phyloP scores from a whole-genome alignment of 2,797 vertebrate species.

The Mus spretus region DNA sequence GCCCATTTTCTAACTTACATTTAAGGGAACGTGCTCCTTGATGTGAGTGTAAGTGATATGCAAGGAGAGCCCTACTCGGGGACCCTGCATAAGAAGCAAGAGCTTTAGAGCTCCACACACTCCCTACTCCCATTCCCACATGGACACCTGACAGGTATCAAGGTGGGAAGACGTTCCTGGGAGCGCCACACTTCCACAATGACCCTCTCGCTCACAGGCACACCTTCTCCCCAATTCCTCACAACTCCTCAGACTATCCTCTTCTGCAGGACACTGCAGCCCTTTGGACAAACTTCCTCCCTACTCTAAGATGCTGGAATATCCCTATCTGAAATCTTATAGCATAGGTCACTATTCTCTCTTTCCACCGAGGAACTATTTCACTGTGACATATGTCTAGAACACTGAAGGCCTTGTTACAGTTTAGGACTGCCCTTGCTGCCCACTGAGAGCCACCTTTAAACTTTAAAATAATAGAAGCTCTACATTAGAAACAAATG shows the following conservation, averaged over 20 bases:
- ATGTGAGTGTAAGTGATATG: not conserved
- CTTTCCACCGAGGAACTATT: not conserved
- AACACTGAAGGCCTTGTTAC: not conserved
- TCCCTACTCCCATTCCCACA: not conserved
- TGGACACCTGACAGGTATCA: not conserved
- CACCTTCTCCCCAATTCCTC: not conserved
- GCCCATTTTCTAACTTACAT: conserved; percentile 5
- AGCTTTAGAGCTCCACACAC: not conserved
- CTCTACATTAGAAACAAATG: conserved; percentile 24
- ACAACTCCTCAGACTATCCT: too few species aligned
- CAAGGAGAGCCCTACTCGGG: not conserved
- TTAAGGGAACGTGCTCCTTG: not conserved
- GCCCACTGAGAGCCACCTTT: not conserved
- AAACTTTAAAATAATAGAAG: not conserved
- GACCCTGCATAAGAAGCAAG: not conserved
- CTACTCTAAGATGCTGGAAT: not conserved
- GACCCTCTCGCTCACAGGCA: not conserved
- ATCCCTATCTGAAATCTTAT: not conserved
- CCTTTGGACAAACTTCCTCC: not conserved
- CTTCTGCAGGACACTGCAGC: fast-evolving
- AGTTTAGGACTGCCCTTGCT: too few species aligned
- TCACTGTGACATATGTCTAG: not conserved
- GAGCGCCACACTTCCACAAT: not conserved
- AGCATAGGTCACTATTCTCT: not conserved
- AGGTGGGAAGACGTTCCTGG: not conserved